Evolutionary conservation across 2,113 vertebrate genomes (phyloP).

Genomic region (Ptilonorhynchus violaceus): DNA sequence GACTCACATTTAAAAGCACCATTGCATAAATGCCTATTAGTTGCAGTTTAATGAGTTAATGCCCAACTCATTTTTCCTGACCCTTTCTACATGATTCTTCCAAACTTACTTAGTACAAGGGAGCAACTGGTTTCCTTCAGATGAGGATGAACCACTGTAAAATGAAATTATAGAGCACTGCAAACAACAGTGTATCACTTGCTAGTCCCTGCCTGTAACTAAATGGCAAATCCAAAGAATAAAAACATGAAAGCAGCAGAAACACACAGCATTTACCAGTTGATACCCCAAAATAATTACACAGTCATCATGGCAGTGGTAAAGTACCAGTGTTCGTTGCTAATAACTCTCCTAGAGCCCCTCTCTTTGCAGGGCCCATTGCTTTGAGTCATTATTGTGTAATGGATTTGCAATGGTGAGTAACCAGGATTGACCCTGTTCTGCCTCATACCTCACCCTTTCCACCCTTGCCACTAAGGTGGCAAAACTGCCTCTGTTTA

Average conservation of each 20-base stretch:
- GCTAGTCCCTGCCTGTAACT: neutral
- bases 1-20: conserved; percentile 41
- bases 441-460: neutral
- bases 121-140: neutral
- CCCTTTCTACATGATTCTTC: neutral
- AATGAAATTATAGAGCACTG: neutral
- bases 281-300: neutral
- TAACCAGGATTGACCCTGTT: neutral
- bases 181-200: neutral
- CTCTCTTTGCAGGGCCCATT: neutral
- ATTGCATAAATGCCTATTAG: conserved; percentile 52
- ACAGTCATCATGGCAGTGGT: neutral
- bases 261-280: neutral
- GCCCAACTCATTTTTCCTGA: neutral
- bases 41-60: conserved; percentile 47
- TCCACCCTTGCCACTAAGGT: neutral
- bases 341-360: neutral
- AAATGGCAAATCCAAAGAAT: neutral
- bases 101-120: neutral
- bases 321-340: neutral
- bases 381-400: neutral
- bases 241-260: neutral
- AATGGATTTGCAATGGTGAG: neutral
- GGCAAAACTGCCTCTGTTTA: neutral
- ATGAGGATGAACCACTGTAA: neutral